phyloP scores from a whole-genome alignment of 2,888 invertebrate genomes.

The Brachynemurus nebulosus region DNA sequence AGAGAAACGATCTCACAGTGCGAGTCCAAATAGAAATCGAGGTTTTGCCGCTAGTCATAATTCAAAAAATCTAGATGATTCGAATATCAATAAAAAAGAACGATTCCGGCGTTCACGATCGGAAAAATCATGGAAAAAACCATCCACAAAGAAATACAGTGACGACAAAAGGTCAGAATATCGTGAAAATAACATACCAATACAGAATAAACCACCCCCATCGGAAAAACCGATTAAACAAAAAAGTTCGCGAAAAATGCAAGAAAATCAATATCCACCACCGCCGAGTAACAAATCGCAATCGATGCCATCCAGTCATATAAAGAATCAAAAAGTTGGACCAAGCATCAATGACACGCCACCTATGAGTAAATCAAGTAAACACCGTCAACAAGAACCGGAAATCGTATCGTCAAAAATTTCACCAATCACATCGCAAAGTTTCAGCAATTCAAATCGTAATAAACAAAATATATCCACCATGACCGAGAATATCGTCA shows the following conservation, averaged over 20 bases:
- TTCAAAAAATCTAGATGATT: neutral
- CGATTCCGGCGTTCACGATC: neutral
- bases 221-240: neutral
- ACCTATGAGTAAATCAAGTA: neutral
- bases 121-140: neutral
- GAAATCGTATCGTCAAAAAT: conserved; percentile 3
- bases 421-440: conserved; percentile 23
- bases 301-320: too few species aligned
- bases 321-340: neutral
- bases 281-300: neutral
- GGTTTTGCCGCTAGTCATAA: neutral
- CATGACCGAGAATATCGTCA: conserved; percentile 29
- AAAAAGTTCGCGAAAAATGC: too few species aligned
- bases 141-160: neutral
- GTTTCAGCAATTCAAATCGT: conserved; percentile 31
- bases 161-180: neutral
- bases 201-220: neutral
- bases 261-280: neutral
- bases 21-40: neutral
- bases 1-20: neutral
- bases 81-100: neutral
- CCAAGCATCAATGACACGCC: neutral
- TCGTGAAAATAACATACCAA: neutral
- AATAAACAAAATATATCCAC: conserved; percentile 18
- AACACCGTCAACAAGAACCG: neutral